phyloP scores from a whole-genome alignment of 2,113 vertebrate species.

The Engraulis encrasicolus region DNA sequence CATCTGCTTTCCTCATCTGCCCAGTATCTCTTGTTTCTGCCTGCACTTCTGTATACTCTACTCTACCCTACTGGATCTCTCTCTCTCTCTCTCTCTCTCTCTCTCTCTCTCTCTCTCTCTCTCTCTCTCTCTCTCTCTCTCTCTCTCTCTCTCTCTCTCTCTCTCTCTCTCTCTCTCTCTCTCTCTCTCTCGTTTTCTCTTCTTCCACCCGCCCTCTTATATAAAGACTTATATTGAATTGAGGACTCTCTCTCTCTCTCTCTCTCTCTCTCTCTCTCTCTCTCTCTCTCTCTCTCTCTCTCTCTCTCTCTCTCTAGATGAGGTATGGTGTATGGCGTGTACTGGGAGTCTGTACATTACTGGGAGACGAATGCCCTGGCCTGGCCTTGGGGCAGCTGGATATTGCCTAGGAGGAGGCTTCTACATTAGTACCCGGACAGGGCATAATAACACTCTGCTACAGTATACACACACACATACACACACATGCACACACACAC shows the following conservation, averaged over 20 bases:
- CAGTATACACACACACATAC: no score
- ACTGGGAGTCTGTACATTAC: not conserved
- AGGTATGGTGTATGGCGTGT: not conserved
- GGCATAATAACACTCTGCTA: no score
- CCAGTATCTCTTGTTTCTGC: not conserved
- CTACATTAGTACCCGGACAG: not conserved
- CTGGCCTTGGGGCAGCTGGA: not conserved
- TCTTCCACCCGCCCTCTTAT: not conserved
- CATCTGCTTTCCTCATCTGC: no score
- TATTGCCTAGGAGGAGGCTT: not conserved
- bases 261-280: no score
- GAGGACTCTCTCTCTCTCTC: no score
- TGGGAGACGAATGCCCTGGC: not conserved
- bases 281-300: no score
- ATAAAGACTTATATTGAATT: no score
- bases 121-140: no score
- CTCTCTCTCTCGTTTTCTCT: constrained; percentile 47
- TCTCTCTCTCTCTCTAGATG: not conserved
- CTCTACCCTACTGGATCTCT: no score
- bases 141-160: not conserved
- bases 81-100: constrained; percentile 30
- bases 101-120: constrained; percentile 40
- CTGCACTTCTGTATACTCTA: not conserved
- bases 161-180: not conserved
- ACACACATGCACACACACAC: constrained; percentile 3